These are phyloP conservation scores for Spizaetus ornatus DNA, from an alignment of 2,113 vertebrate genomes.

Conservation along the genomic window DNA sequence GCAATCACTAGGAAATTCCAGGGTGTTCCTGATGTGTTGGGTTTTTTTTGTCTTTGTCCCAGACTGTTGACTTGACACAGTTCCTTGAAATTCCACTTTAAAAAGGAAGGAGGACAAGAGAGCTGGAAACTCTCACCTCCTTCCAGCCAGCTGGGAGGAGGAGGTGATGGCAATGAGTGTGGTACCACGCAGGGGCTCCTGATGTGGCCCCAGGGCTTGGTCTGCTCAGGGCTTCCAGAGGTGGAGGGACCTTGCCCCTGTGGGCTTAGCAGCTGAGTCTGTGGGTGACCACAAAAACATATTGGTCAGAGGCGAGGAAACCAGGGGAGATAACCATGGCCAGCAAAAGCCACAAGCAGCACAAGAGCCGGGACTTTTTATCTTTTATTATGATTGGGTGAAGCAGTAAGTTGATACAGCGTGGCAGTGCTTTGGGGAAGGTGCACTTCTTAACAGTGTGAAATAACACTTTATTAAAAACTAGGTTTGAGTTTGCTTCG, in stretches of 20 bases:
- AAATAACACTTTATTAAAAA: background rate
- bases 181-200: background rate
- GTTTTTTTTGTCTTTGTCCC: background rate
- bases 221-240: background rate
- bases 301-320: background rate
- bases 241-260: background rate
- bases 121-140: background rate
- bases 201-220: background rate
- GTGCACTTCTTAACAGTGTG: background rate
- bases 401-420: background rate
- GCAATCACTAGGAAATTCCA: conserved; percentile 55
- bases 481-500: background rate
- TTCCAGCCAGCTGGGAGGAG: background rate
- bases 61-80: conserved; percentile 21
- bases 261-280: background rate
- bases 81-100: conserved; percentile 30
- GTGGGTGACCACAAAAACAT: background rate
- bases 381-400: background rate
- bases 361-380: background rate
- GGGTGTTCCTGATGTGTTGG: background rate
- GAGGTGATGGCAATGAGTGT: background rate
- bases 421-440: background rate
- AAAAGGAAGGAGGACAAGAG: background rate
- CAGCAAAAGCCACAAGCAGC: background rate
- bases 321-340: background rate